These are phyloP conservation scores for Anoplolepis gracilipes DNA, from an alignment of 1,140 invertebrate genomes.

Conservation along the genomic window DNA sequence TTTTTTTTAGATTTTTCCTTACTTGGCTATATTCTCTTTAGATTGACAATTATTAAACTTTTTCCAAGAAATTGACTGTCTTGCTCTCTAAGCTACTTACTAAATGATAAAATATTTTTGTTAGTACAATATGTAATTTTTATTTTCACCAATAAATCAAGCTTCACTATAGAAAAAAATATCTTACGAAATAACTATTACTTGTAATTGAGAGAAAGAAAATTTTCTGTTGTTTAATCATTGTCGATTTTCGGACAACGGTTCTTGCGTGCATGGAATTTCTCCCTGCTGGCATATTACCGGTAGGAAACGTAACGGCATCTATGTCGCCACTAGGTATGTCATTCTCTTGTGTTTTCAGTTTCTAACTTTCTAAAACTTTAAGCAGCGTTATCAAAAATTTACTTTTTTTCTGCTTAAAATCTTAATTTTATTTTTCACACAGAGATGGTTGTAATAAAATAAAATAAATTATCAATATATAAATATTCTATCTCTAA, in stretches of 20 bases:
- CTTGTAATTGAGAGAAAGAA: neutral
- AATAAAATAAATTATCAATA: neutral
- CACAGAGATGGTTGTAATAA: neutral
- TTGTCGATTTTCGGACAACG: neutral
- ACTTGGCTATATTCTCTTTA: neutral
- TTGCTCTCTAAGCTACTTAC: neutral
- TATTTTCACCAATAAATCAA: neutral
- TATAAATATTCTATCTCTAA: neutral
- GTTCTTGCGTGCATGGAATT: neutral
- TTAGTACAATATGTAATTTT: neutral
- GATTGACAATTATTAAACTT: neutral
- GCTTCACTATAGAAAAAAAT: neutral
- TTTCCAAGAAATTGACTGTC: neutral
- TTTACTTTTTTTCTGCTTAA: neutral
- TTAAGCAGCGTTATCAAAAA: neutral
- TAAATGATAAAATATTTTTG: neutral
- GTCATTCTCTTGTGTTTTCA: neutral
- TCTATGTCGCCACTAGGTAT: neutral
- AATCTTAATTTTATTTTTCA: neutral
- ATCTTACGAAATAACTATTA: neutral
- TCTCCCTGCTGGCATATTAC: neutral
- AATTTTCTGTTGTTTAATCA: neutral
- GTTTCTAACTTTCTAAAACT: neutral
- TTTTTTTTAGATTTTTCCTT: neutral
- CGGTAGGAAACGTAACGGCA: constrained; percentile 26